phyloP scores from a whole-genome alignment of 53 echinoderm and acorn worm species.

The Mesocentrotus franciscanus region DNA sequence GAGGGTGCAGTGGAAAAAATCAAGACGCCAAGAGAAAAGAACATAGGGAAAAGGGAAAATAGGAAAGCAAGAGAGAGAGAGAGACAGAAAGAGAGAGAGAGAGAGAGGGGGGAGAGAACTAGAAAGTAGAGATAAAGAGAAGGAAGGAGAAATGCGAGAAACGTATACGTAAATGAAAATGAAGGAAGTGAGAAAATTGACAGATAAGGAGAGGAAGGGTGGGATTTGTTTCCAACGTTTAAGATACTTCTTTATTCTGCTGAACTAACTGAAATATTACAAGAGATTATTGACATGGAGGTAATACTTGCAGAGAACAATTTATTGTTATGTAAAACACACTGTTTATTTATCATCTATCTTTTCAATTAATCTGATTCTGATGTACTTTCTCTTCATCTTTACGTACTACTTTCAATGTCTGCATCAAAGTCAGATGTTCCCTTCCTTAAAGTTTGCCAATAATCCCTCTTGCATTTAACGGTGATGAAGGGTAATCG shows the following conservation, averaged over 20 bases:
- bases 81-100: neutral
- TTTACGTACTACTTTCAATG: neutral
- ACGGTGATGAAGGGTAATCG: neutral
- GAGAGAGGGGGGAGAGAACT: neutral
- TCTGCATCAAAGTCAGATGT: neutral
- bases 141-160: neutral
- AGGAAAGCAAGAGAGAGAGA: neutral
- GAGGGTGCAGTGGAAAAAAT: neutral
- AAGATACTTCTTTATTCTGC: no score
- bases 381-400: neutral
- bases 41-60: neutral
- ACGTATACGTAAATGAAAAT: no score
- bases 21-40: neutral
- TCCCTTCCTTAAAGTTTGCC: conserved; percentile 7
- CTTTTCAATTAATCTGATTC: no score
- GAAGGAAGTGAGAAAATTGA: no score
- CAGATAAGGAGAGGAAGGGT: neutral
- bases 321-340: no score
- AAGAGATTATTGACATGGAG: no score
- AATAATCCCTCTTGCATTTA: neutral
- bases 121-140: neutral
- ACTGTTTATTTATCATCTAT: no score
- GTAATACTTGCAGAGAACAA: no score
- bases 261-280: no score
- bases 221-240: no score